Evolutionary conservation across 2,888 invertebrate species (phyloP).

Genomic region (Stenodema calcarata): DNA sequence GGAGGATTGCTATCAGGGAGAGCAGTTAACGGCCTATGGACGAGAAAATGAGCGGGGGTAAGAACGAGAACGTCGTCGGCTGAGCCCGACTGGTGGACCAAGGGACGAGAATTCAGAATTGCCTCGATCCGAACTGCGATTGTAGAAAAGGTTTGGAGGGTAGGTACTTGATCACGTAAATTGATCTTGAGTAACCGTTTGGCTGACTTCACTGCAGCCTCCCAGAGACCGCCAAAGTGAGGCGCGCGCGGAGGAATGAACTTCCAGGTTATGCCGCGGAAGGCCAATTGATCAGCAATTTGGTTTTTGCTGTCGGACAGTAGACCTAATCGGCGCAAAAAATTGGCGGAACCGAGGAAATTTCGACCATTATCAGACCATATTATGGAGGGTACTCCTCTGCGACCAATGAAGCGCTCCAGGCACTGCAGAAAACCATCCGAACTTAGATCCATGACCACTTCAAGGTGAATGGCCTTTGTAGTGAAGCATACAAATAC

Average conservation of each 20-base stretch:
- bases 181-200: neutral
- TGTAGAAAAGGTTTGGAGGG: neutral
- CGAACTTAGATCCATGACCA: conserved; percentile 32
- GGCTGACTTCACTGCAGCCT: conserved; percentile 7
- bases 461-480: conserved; percentile 54
- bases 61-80: neutral
- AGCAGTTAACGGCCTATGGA: neutral
- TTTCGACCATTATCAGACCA: conserved; percentile 55
- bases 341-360: conserved; percentile 52
- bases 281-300: neutral
- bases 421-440: conserved; percentile 50
- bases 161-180: neutral
- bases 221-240: conserved; percentile 25
- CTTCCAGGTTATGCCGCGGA: neutral
- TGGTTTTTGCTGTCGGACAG: neutral
- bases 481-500: conserved; percentile 42
- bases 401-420: conserved; percentile 51
- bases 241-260: conserved; percentile 2
- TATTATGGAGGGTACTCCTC: conserved; percentile 51
- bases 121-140: neutral
- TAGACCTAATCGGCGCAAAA: neutral
- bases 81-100: neutral
- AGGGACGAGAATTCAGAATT: neutral
- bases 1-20: neutral
- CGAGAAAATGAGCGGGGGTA: conserved; percentile 3